These are phyloP conservation scores for Catostylus mosaicus DNA, from an alignment of 30 jellyfish, hydroid and myxozoan genomes.

Conservation along the genomic window DNA sequence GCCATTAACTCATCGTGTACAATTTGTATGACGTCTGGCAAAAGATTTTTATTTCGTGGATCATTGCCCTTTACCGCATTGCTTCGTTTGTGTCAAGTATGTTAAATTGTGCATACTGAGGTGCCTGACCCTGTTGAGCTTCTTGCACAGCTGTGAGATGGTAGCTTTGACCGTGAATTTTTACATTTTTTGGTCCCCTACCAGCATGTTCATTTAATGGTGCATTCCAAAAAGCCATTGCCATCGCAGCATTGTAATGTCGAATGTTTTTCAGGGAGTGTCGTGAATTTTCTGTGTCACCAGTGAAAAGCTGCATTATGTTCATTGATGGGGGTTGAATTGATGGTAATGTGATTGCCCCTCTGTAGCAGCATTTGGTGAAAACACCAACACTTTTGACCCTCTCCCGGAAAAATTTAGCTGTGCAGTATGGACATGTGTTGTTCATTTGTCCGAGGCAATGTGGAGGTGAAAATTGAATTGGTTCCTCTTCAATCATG, in stretches of 20 bases:
- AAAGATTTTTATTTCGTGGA: conserved; percentile 38
- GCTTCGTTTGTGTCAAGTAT: conserved; percentile 50
- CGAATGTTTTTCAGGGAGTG: conserved; percentile 30
- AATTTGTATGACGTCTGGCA: too few species aligned
- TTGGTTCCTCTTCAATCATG: conserved; percentile 12
- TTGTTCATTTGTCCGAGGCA: conserved; percentile 22
- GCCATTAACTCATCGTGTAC: too few species aligned
- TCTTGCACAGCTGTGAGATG: conserved; percentile 38
- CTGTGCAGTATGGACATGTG: conserved; percentile 26
- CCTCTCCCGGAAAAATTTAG: not conserved
- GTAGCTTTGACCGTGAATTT: conserved; percentile 61
- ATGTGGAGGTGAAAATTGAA: conserved; percentile 33
- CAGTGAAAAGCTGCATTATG: too few species aligned
- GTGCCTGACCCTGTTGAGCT: conserved; percentile 28
- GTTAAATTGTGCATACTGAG: conserved; percentile 51
- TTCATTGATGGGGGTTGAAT: not conserved
- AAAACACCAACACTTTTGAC: not conserved
- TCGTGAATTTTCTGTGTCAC: not conserved
- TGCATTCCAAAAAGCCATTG: conserved; percentile 66
- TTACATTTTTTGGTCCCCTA: conserved; percentile 35
- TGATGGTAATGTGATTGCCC: not conserved
- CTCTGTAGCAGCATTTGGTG: too few species aligned
- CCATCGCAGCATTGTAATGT: conserved; percentile 37
- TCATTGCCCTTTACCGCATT: conserved; percentile 15
- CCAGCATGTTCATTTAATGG: conserved; percentile 26